Evolutionary conservation across 2,888 invertebrate species (phyloP).

Genomic region (Cryptus armator): DNA sequence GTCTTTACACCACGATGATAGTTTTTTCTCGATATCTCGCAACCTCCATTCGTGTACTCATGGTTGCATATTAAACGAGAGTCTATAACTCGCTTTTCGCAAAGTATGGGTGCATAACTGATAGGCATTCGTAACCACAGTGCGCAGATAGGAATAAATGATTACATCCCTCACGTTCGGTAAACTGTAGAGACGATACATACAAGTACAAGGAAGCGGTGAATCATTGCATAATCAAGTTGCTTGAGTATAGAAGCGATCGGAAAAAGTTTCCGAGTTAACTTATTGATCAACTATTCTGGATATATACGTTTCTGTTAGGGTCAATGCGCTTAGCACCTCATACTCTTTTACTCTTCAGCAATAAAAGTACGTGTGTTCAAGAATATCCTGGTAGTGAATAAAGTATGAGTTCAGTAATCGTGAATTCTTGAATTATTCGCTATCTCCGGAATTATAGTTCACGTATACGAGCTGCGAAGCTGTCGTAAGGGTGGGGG

Average conservation of each 20-base stretch:
- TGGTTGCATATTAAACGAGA: constrained; percentile 42
- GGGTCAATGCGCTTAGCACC: not conserved
- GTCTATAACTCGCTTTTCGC: constrained; percentile 28
- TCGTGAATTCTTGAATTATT: constrained; percentile 24
- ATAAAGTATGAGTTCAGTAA: not conserved
- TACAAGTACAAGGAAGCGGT: constrained; percentile 18
- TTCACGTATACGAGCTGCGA: constrained; percentile 2
- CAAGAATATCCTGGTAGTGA: not conserved
- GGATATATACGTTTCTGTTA: constrained; percentile 10
- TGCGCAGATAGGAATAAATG: constrained; percentile 33
- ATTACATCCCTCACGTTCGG: constrained; percentile 17
- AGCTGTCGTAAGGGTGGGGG: not conserved
- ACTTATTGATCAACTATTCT: constrained; percentile 29
- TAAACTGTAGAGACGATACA: constrained; percentile 9
- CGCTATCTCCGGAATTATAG: constrained; percentile 18
- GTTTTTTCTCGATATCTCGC: constrained; percentile 7
- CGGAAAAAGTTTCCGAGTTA: constrained; percentile 19
- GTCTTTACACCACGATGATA: not conserved
- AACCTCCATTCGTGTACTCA: not conserved
- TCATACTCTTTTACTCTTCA: not conserved
- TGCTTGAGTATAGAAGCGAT: constrained; percentile 15
- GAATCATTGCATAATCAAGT: constrained; percentile 50
- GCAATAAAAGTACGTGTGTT: constrained; percentile 6
- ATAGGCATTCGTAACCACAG: constrained; percentile 31
- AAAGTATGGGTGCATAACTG: constrained; percentile 53